phyloP scores from a whole-genome alignment of 2,113 vertebrate species.

The human (Homo sapiens) region DNA sequence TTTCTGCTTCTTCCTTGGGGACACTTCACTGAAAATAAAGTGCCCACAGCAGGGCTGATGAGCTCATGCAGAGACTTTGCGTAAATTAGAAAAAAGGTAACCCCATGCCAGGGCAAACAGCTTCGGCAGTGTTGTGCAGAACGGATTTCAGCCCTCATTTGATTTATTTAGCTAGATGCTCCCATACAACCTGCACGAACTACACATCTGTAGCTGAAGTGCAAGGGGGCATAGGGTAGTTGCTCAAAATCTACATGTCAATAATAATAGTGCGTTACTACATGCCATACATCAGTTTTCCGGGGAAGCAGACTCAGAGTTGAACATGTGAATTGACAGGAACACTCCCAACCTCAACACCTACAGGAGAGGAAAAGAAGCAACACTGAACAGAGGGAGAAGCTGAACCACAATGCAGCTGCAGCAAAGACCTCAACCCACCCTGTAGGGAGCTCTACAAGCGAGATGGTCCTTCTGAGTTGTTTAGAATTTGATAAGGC shows the following conservation, averaged over 20 bases:
- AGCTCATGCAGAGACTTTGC: neutral
- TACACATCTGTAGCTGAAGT: neutral
- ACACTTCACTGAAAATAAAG: slow-evolving; percentile 28
- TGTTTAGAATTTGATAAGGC: neutral
- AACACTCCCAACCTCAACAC: neutral
- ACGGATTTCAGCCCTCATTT: neutral
- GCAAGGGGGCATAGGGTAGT: neutral
- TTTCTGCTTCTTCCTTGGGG: neutral
- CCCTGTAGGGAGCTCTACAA: neutral
- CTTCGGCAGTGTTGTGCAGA: neutral
- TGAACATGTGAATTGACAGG: neutral
- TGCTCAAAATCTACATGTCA: neutral
- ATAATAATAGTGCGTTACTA: neutral
- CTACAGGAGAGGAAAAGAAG: neutral
- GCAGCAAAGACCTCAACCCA: neutral
- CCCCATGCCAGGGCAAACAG: neutral
- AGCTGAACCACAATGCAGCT: neutral
- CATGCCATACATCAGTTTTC: neutral
- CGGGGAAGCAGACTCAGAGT: neutral
- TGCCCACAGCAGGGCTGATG: neutral
- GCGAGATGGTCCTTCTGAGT: neutral
- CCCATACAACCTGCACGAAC: neutral
- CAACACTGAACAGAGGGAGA: neutral
- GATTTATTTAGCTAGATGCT: neutral
- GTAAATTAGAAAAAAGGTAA: slow-evolving; percentile 1